Evolutionary conservation across 2,113 vertebrate species (phyloP), one percentile per base, ranked within the genome.

Genomic region (Garra rufa): DNA sequence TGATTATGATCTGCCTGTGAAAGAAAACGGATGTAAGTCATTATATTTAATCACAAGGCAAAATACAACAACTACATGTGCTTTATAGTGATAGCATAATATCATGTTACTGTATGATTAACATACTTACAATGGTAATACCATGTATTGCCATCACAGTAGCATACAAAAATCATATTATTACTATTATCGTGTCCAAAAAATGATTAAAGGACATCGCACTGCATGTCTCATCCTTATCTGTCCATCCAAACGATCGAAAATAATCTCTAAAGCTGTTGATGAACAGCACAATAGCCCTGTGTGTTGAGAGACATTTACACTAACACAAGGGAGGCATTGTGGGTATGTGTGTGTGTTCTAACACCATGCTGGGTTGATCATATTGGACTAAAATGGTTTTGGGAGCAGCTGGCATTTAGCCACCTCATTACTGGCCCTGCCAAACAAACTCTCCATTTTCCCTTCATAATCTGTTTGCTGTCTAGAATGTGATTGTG

Each of bases 381-480:
- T 74, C 76, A 81, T 55, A 81, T 70, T 81, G 69, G 41, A 65
- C 80, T 81, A 76, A 70, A 83, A 74, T 73, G 76, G 69, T 87
- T 76, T 71, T 55, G 61, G 57, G 77, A 79, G n/a, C 57, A 85
- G 79, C 57, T 86, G 83, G 83, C 78, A 17, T 79, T 71, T 50
- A 79, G 85, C 87, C 87, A 88, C 74, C 74, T 86, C 85, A 86
- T 88, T 88, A 86, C 65, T 83, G 65, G 50, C 52, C 73, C 83
- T 82, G 83, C 52, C 74, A 85, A 78, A 85, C 65, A 82, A 77
- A 82, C 46, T 63, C 48, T 65, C 78, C 46, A 75, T 78, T 78
- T 85, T 77, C 43, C 50, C 84, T 83, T 79, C 70, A 52, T 79
- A 87, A 85, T 79, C 65, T 79, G 78, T 82, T 78, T 63, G 55